Base-by-base conservation (phyloP, 1,140 invertebrate genomes). In the Augochlora pura region DNA sequence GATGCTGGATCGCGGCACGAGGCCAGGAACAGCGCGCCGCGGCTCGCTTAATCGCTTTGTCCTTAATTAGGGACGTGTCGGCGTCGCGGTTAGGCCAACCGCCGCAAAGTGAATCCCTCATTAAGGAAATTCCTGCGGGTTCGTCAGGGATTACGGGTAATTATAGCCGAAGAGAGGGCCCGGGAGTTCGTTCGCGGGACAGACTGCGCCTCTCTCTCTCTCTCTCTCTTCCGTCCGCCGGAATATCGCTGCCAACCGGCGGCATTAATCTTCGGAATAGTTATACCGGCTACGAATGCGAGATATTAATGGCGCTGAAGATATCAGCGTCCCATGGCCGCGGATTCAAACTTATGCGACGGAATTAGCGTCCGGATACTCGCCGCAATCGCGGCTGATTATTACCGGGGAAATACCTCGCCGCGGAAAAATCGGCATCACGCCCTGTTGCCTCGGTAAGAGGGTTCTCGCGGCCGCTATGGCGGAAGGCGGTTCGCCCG, bases 261-360 rank as follows among this genome's bases (percentile, higher is more conserved):
- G 77, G 39, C 77, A 79, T 79, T 79, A 78, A 78, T 78, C 76
- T 72, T 72, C 32, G 16, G 52, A 60, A 64, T 74, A 74, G 70
- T 73, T 79, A 74, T 64, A 25, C 77, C 62, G 12, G 70, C 42
- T 27, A 79, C 39, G 42, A 66, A 72, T 64, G 64, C 63, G 70
- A 57, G 77, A 78, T 78, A 62, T 78, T 72, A 78, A 72, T 65
- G 76, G 76, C 69, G 76, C 38, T 72, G 68, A 78, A 72, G 62
- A 54, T 78, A 78, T 78, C 68, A 72, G 32, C 69, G 25, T 18
- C 1, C 52, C 23, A n/a, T 4, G 10, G 46, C 60, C 21, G 72
- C 32, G 49, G 59, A 72, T 72, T 65, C 68, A 78, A 78, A 72
- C 71, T 72, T 78, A 78, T 72, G 57, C 46, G n/a, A 39, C 32